phyloP scores from a whole-genome alignment of 1,140 invertebrate genomes.

The Macrobrachium rosenbergii region DNA sequence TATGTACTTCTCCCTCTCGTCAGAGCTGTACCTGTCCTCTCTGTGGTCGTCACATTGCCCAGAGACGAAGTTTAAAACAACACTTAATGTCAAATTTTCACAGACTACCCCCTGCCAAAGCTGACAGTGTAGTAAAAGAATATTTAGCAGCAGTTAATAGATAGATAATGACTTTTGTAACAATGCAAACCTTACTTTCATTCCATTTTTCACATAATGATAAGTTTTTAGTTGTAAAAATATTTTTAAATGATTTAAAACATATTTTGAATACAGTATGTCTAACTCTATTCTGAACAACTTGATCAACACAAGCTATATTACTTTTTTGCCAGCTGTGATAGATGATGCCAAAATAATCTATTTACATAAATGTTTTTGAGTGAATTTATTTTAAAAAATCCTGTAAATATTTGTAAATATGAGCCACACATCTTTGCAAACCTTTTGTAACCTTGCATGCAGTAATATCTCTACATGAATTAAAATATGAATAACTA shows the following conservation, averaged over 20 bases:
- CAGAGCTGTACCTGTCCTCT: conserved; percentile 65
- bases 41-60: conserved; percentile 65
- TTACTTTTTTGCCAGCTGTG: no score
- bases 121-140: conserved; percentile 63
- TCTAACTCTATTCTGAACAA: conserved; percentile 36
- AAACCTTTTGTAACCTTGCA: no score
- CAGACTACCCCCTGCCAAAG: conserved; percentile 61
- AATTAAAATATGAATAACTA: no score
- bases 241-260: conserved; percentile 31
- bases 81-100: conserved; percentile 66
- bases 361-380: no score
- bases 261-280: conserved; percentile 38
- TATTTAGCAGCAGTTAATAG: conserved; percentile 53
- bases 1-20: conserved; percentile 60
- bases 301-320: neutral
- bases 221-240: conserved; percentile 32
- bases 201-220: conserved; percentile 39
- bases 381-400: no score
- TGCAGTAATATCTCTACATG: no score
- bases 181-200: conserved; percentile 2
- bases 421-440: no score
- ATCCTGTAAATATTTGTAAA: no score
- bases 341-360: no score
- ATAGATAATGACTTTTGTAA: conserved; percentile 20
- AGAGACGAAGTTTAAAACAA: conserved; percentile 65